Base-by-base conservation (phyloP, 2,113 vertebrate species). In the Oncorhynchus masou region DNA sequence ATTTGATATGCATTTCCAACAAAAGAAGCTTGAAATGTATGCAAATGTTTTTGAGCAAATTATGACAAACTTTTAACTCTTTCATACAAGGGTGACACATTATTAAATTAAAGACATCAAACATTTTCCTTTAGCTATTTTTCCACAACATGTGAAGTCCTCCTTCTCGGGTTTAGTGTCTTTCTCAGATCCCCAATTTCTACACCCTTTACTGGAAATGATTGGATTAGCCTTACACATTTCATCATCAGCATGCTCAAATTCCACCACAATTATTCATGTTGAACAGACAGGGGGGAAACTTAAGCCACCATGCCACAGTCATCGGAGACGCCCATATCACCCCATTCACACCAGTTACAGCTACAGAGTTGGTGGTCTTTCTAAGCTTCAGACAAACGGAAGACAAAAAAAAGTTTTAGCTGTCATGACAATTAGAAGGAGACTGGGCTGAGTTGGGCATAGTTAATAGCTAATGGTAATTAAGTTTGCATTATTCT, bases 401-500 rank as follows among this genome's bases (percentile, higher is more conserved):
- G 39, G 39, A 45, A 45, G 39, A 45, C 39, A 45, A 45, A 54
- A 45, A 54, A 90, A 78, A 86, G 82, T 87, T 91, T 91, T 84
- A 88, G 82, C 87, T 72, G 24, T 86, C 85, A 81, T 86, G 87
- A 88, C 88, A 91, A 90, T 92, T 91, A 92, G 77, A 84, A 79
- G 68, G 72, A 91, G 88, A 85, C 88, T 78, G 88, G 88, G 88
- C 87, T 22, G 86, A 84, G 83, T 85, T 78, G 86, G 79, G 80
- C 83, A 88, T 73, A 89, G 88, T 92, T 93, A 93, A 93, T 91
- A 93, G 88, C 88, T 84, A 84, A 84, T 65, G 66, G 83, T 92
- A 91, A 93, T 93, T 91, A 92, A 83, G 87, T 86, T 88, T 87
- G 85, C 83, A 91, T 91, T 92, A 91, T 91, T 91, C 90, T 86